Base-by-base conservation (phyloP, 2,888 invertebrate genomes). In the Drosophila kuntzei region DNA sequence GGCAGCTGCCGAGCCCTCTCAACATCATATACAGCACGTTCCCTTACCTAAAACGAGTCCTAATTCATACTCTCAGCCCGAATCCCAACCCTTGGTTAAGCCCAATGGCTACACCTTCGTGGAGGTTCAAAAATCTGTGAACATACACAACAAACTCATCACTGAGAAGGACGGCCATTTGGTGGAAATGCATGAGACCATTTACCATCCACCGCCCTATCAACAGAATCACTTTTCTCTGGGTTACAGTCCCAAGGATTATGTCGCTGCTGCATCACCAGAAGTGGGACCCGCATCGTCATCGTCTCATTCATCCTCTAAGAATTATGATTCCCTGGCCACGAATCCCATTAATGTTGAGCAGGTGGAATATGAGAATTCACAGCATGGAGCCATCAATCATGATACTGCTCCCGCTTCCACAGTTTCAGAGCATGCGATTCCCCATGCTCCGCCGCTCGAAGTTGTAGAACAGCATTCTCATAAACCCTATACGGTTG, bases 91-190 rank as follows among this genome's bases (percentile, higher is more conserved):
- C 0, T 7, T 57, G 51, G 66, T 46, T 12, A 76, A 89, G 87
- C 94, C 20, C 93, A 73, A 87, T 18, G 81, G 90, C 2, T 94
- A 92, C 78, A 94, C 94, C 0, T 90, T 93, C 34, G 95, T 95
- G 1, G 95, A 95, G 91, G 91, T 95, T 3, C 95, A 95, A 80
- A 93, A 95, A 89, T 95, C 95, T 0, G 92, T 95, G 16, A 88
- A 92, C 82, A 82, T 93, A 12, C 90, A 91, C 69, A 93, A 93
- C 68, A 90, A 92, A 51, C 89, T 92, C 14, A 90, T 92, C 9
- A 91, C 93, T 2, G 92, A 91, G 63, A 90, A 87, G 44, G 90
- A 91, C 44, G 91, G 91, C 0, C 87, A 78, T 1, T 50, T 90
- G 34, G 76, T 91, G 5, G 91, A 91, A 69, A 90, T 91, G 58